Conservation (phyloP, 2,113 vertebrate genomes). For the Pollachius pollachius region DNA sequence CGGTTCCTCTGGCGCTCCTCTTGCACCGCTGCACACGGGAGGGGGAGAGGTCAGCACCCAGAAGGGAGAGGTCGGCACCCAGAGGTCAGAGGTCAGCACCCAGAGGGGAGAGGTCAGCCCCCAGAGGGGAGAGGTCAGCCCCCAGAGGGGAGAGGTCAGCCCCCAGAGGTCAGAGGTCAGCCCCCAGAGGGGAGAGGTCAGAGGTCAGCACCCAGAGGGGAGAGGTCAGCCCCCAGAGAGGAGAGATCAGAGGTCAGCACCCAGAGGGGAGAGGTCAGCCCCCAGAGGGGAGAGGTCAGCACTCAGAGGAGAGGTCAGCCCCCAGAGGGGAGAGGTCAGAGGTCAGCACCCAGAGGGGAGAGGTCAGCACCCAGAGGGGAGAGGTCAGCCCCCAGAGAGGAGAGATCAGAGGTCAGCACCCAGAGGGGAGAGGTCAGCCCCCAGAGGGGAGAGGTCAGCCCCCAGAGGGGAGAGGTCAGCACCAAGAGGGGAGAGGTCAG, state of each 20-base stretch:
- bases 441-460: neutral
- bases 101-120: neutral
- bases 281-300: too few species aligned
- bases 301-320: neutral
- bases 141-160: too few species aligned
- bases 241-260: conserved; percentile 1
- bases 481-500: neutral
- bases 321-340: neutral
- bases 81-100: neutral
- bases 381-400: neutral
- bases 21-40: conserved; percentile 81
- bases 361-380: neutral
- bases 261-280: neutral
- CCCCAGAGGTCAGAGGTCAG: neutral
- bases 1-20: conserved; percentile 88
- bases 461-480: neutral
- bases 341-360: too few species aligned
- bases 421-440: too few species aligned
- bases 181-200: neutral
- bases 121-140: neutral
- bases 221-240: too few species aligned
- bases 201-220: neutral
- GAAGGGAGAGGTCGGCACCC: neutral
- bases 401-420: neutral
- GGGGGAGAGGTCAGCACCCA: neutral